Conservation (phyloP, 2,888 invertebrate genomes). For the Synergus japonicus region DNA sequence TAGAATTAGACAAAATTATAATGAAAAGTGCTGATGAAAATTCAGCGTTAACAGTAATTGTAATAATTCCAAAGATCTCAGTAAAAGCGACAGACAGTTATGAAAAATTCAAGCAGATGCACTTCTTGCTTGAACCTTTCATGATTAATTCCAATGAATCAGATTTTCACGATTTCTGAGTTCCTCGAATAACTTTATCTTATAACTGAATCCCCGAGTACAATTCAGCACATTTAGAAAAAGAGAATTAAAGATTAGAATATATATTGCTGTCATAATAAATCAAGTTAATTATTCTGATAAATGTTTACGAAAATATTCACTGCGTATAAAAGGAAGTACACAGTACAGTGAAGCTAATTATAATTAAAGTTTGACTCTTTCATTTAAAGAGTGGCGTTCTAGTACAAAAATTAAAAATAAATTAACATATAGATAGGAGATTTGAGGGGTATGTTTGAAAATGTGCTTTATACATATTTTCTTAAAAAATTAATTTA, state of each 20-base stretch:
- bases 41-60: neutral
- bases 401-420: neutral
- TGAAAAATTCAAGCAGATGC: neutral
- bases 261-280: neutral
- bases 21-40: too few species aligned
- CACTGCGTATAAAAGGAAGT: neutral
- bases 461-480: neutral
- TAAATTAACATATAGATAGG: neutral
- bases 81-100: neutral
- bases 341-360: neutral
- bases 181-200: neutral
- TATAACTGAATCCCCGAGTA: neutral
- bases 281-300: constrained; percentile 7
- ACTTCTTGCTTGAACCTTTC: neutral
- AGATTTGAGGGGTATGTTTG: too few species aligned
- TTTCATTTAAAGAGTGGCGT: neutral
- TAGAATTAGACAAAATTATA: too few species aligned
- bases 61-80: neutral
- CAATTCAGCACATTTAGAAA: neutral
- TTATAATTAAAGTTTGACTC: neutral
- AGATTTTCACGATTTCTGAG: constrained; percentile 1
- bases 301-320: neutral
- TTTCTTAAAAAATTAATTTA: neutral
- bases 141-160: neutral
- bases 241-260: neutral